Conservation (phyloP, 2,888 invertebrate genomes). For the Diadromus collaris region DNA sequence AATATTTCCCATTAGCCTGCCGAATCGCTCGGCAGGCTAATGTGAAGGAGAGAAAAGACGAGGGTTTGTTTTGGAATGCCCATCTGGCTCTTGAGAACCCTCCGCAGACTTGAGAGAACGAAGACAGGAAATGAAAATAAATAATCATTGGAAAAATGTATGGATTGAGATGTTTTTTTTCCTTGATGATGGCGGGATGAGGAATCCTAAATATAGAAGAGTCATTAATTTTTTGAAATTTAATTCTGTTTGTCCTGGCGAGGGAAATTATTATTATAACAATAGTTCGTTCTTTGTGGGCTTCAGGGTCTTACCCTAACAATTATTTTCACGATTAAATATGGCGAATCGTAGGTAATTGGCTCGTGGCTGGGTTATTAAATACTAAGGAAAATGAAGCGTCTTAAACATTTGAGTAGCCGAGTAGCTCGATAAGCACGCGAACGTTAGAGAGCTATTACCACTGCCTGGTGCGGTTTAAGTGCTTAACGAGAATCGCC, state of each 20-base stretch:
- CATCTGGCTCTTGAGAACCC: conserved; percentile 47
- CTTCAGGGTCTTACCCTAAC: not conserved
- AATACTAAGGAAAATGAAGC: conserved; percentile 64
- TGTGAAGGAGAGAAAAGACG: conserved; percentile 25
- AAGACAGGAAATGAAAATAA: conserved; percentile 23
- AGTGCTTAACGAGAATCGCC: conserved; percentile 67
- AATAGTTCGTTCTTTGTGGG: not conserved
- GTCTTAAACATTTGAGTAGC: conserved; percentile 48
- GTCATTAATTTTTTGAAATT: not conserved
- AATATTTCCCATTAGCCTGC: conserved; percentile 25
- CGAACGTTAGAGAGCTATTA: not conserved
- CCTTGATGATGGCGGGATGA: not conserved
- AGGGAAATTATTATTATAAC: not conserved
- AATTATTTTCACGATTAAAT: not conserved
- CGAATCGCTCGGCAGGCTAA: conserved; percentile 4
- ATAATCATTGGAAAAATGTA: conserved; percentile 33
- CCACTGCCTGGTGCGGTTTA: conserved; percentile 55
- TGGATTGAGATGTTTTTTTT: not conserved
- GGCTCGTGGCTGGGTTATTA: conserved; percentile 54
- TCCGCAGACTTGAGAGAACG: not conserved
- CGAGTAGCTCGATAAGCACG: conserved; percentile 62
- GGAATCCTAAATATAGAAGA: not conserved
- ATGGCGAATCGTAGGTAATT: not conserved
- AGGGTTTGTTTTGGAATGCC: conserved; percentile 50
- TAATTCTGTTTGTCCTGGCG: not conserved